Base-by-base conservation (phyloP, 2,797 vertebrate species). In the Hemibagrus guttatus region DNA sequence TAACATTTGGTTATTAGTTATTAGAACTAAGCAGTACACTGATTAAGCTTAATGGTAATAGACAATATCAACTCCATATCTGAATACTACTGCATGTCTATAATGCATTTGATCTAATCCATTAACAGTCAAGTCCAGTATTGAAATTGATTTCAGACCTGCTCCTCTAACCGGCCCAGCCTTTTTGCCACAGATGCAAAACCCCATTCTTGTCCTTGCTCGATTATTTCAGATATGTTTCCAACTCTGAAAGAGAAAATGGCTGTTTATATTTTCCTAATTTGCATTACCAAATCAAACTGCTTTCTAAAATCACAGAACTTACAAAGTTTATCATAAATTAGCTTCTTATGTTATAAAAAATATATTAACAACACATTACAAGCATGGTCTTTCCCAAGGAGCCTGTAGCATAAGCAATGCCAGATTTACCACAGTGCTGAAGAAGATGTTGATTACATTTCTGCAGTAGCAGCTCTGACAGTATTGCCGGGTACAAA, bases 101-200 rank as follows among this genome's bases (percentile, higher is more conserved):
- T 12, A 74, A 72, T 19, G 35, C 23, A 59, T 26, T 4, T 31
- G 19, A 31, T 61, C 52, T 13, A n/a, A 49, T n/a, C 7, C 46
- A 28, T 54, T 74, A 28, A 42, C 23, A 9, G 21, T 46, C 35
- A 46, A 72, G 3, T 46, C 1, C 9, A 54, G 14, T 19, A 58
- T 23, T 58, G 4, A 58, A 74, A 39, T 2, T 49, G 21, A 88
- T 31, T 26, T 42, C n/a, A 84, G 85, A 99, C 98, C 98, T 99
- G 98, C 46, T 97, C 95, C 92, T 99, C 97, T 82, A 99, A 93
- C 87, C 93, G 93, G 35, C 87, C 79, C 90, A 99, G 87, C 79
- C 95, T 95, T 90, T 95, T 95, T 68, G 94, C 92, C 89, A 96
- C 11, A 28, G 92, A 84, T 23, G 92, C 92, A 0, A 94, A 94